These are phyloP conservation scores for Catocala nupta DNA, from an alignment of 2,888 invertebrate species.

Conservation along the genomic window DNA sequence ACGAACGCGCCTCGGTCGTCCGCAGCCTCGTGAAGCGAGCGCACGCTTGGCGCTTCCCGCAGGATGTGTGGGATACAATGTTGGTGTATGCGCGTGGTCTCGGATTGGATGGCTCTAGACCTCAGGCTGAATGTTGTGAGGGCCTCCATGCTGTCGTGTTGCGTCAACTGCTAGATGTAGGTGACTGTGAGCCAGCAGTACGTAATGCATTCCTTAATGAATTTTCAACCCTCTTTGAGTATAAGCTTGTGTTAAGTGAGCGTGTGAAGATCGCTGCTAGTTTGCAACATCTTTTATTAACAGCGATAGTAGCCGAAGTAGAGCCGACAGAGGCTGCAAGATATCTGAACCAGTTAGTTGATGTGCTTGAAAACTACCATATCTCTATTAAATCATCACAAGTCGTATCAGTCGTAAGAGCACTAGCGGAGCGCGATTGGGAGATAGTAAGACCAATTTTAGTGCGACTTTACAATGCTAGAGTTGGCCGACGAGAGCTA, in stretches of 20 bases:
- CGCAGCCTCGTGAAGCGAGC: constrained; percentile 73
- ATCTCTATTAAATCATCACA: constrained; percentile 48
- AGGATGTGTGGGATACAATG: constrained; percentile 62
- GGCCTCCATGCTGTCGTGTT: constrained; percentile 71
- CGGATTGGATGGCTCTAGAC: constrained; percentile 65
- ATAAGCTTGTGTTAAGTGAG: constrained; percentile 59
- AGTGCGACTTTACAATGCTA: constrained; percentile 53
- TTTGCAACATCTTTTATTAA: constrained; percentile 51
- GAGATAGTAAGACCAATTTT: constrained; percentile 48
- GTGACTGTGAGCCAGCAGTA: constrained; percentile 43
- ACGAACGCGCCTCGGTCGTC: constrained; percentile 67
- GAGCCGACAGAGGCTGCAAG: constrained; percentile 28
- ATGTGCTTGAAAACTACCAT: constrained; percentile 58
- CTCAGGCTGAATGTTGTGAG: constrained; percentile 64
- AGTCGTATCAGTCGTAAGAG: constrained; percentile 48
- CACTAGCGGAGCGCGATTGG: constrained; percentile 48
- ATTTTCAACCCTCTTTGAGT: constrained; percentile 63
- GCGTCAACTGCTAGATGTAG: constrained; percentile 57
- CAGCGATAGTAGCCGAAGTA: constrained; percentile 34
- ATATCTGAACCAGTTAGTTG: constrained; percentile 52
- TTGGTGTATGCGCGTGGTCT: constrained; percentile 64
- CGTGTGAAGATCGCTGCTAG: constrained; percentile 45
- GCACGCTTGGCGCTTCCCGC: constrained; percentile 67
- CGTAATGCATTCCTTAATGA: constrained; percentile 56
- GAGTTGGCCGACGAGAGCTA: constrained; percentile 63